Evolutionary conservation across 2,797 vertebrate genomes (phyloP).

Genomic region (Clarias fuscus): DNA sequence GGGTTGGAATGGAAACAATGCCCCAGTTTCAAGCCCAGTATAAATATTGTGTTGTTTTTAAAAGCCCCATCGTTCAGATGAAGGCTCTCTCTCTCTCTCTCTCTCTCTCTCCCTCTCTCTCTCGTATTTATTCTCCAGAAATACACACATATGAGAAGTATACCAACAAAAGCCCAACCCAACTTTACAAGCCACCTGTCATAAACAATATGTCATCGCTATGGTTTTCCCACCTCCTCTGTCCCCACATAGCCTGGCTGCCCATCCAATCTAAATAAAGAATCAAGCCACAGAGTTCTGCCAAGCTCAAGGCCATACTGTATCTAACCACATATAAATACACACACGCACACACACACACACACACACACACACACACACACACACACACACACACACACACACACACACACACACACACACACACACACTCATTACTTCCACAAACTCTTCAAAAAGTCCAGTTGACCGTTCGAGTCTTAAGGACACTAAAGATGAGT

Average conservation of each 20-base stretch:
- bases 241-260: slow-evolving; percentile 25
- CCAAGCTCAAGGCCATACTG: slow-evolving; percentile 32
- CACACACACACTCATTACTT: slow-evolving; percentile 12
- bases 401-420: slow-evolving; percentile 11
- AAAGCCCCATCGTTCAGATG: not conserved
- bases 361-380: slow-evolving; percentile 8
- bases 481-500: slow-evolving; percentile 45
- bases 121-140: not conserved
- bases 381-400: not conserved
- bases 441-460: slow-evolving; percentile 29
- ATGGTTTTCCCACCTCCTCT: slow-evolving; percentile 20
- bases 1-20: not conserved
- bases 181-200: slow-evolving; percentile 37
- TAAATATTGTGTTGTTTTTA: slow-evolving; percentile 11
- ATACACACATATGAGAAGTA: not conserved
- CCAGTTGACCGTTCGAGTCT: slow-evolving; percentile 48
- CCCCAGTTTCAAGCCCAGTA: not conserved
- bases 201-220: slow-evolving; percentile 45
- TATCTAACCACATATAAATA: slow-evolving; percentile 7
- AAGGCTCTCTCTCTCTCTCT: not conserved
- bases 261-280: slow-evolving; percentile 43
- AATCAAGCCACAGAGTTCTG: slow-evolving; percentile 28
- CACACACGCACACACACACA: slow-evolving; percentile 14
- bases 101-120: not conserved
- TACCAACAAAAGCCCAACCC: slow-evolving; percentile 20